Base-by-base conservation (phyloP, 2,113 vertebrate species). In the Mesoclemmys tuberculata region DNA sequence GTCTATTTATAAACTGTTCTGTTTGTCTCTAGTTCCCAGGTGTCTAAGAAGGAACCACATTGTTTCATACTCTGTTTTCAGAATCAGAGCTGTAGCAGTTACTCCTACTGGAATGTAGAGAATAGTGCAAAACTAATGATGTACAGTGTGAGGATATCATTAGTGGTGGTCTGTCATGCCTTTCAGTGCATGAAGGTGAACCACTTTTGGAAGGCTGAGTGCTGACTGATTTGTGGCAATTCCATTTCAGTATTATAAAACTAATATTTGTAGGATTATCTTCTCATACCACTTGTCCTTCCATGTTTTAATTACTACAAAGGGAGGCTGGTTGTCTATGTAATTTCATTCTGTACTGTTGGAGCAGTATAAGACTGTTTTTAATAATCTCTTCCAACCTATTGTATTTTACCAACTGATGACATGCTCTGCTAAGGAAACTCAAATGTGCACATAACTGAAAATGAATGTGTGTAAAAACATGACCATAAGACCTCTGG, bases 211-310 rank as follows among this genome's bases (percentile, higher is more conserved):
- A 81, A 90, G 6, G 14, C 55, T 64, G n/a, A 87, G 71, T 56
- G 71, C 64, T 90, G 19, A 18, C 38, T 38, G 64, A 38, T 19
- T 84, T 56, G 24, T 61, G 12, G 2, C 85, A 84, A 27, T 13
- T 93, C 10, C 16, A 12, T 55, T 64, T 87, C 24, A 46, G 11
- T 88, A 0, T 41, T 92, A 41, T 0, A 2, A 75, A 85, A 44
- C 48, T 88, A 44, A 78, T 21, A 49, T 22, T 61, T 41, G 10
- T 2, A 2, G 3, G 2, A 48, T 5, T 75, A 84, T 5, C 95
- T 98, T 93, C 89, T 86, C 78, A 19, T 92, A 90, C 84, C 56
- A 94, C 90, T 41, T 97, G 97, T 80, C 46, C 80, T 87, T 9
- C 19, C 3, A 26, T 77, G 38, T 68, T 35, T 92, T 92, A 83